Evolutionary conservation across 2,113 vertebrate genomes (phyloP), one percentile per base, ranked within the genome.

Genomic region (Labrus mixtus): DNA sequence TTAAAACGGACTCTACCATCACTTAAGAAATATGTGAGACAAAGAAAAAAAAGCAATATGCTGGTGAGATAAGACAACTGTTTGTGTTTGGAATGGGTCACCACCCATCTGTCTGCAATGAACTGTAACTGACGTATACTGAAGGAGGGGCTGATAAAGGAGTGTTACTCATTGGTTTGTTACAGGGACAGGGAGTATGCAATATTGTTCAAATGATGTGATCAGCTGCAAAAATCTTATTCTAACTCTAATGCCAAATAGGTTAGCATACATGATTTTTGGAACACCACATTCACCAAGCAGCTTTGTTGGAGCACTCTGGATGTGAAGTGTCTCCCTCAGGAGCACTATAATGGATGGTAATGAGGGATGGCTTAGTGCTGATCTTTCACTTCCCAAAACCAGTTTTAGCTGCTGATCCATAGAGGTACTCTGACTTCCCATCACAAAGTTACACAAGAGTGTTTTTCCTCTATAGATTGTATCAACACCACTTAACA

Each of bases 11-110:
- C 46, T 48, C 46, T 46, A 6, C 15, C 15, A 16, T 46, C 15
- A 16, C 45, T 16, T 5, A 13, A 59, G 93, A 95, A 76, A 93
- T 91, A 96, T 94, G 92, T 95, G 90, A 81, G 85, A 92, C 88
- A 94, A 89, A 94, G 90, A 82, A 60, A 23, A 37, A 57, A 90
- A 93, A 85, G 94, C 93, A 84, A 94, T 92, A 94, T 95, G 94
- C 93, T 94, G 93, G 87, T 75, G 84, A 1, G 84, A 79, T 76
- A 84, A 90, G 89, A 95, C 93, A 95, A 95, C 94, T 95, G 93
- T 93, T 95, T 95, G 93, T 93, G 90, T 74, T 87, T 88, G 69
- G 93, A 61, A 67, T 61, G 91, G 92, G 92, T 95, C 93, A 94
- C 88, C 86, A 90, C 88, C 23, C 76, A 92, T 91, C 92, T 92